Conservation (phyloP, 2,113 vertebrate genomes). For the Monarcha castaneiventris region DNA sequence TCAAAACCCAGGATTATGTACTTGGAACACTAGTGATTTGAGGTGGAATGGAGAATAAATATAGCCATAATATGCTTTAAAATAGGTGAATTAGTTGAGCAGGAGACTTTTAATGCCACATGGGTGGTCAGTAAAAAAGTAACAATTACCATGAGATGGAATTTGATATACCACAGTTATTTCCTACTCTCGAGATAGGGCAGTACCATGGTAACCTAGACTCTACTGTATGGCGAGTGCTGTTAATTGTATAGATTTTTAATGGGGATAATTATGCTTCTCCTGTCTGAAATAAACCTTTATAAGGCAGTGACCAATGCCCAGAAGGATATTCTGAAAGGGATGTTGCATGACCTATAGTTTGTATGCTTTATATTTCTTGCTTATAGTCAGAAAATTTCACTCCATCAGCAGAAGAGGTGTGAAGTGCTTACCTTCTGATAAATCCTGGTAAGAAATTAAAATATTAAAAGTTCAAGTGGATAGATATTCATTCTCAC, state of each 20-base stretch:
- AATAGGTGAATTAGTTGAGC: slow-evolving; percentile 53
- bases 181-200: slow-evolving; percentile 10
- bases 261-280: slow-evolving; percentile 24
- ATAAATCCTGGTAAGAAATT: not conserved
- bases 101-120: slow-evolving; percentile 49
- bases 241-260: slow-evolving; percentile 37
- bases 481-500: not conserved
- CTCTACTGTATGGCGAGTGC: not conserved
- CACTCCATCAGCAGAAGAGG: not conserved
- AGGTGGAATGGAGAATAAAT: slow-evolving; percentile 37
- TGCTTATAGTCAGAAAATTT: not conserved
- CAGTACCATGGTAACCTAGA: slow-evolving; percentile 54
- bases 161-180: slow-evolving; percentile 34
- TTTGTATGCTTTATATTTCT: not conserved
- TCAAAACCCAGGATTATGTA: slow-evolving; percentile 45
- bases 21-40: slow-evolving; percentile 33
- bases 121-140: slow-evolving; percentile 46
- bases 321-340: not conserved
- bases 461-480: not conserved
- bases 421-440: not conserved
- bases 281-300: slow-evolving; percentile 20
- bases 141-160: slow-evolving; percentile 49
- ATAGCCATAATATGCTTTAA: slow-evolving; percentile 46
- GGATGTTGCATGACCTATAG: not conserved
- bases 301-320: slow-evolving; percentile 17